A percentile compares a stretch with the other conserved stretches of the same genome.
Conservation (phyloP, 2,797 vertebrate genomes). For the Falco biarmicus region DNA sequence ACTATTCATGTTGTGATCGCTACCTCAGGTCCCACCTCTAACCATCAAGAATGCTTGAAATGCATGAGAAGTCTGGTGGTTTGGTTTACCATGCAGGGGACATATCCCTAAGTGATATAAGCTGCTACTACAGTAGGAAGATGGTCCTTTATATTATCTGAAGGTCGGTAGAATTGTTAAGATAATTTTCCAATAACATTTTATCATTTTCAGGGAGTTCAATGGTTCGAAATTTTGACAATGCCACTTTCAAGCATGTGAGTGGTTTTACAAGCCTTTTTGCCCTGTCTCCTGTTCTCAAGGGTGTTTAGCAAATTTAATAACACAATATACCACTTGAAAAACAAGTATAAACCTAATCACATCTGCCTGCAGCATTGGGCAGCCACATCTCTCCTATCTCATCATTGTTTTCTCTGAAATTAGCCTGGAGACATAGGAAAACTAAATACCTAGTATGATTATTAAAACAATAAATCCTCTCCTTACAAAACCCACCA, state of each 20-base stretch:
- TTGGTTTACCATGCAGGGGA: background rate
- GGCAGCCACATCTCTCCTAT: background rate
- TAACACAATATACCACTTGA: background rate
- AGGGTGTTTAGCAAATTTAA: background rate
- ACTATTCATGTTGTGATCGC: background rate
- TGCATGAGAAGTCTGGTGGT: background rate
- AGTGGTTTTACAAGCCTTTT: background rate
- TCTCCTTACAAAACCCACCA: background rate
- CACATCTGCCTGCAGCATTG: background rate
- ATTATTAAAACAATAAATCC: slow-evolving; percentile 9
- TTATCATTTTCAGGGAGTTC: background rate
- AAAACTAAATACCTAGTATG: background rate
- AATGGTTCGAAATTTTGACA: background rate
- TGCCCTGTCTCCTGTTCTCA: background rate
- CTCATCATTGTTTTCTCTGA: background rate
- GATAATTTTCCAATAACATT: background rate
- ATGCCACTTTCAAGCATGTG: background rate
- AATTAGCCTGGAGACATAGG: background rate
- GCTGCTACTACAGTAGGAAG: background rate
- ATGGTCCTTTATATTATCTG: background rate
- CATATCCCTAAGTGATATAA: background rate
- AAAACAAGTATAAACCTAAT: background rate
- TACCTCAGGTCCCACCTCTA: background rate
- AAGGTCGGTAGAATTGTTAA: background rate
- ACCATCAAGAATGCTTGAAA: background rate